Conservation (phyloP, 2,797 vertebrate genomes). For the Bovichtus variegatus region DNA sequence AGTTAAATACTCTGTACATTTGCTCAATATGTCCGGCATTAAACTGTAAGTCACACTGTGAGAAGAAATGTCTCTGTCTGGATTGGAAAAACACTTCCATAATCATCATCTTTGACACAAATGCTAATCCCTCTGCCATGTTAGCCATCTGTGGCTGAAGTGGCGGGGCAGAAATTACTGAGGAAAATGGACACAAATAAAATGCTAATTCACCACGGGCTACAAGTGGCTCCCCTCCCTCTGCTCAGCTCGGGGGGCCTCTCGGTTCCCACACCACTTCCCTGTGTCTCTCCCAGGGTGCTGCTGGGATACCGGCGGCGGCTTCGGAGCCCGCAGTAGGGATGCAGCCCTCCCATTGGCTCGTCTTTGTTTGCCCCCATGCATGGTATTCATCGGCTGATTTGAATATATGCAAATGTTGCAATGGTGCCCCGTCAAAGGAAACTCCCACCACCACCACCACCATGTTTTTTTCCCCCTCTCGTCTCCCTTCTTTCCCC, state of each 20-base stretch:
- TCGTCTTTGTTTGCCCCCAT: conserved; percentile 77
- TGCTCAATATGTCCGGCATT: conserved; percentile 13
- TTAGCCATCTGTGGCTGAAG: conserved; percentile 83
- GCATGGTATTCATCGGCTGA: conserved; percentile 76
- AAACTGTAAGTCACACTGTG: conserved; percentile 42
- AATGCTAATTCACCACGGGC: conserved; percentile 79
- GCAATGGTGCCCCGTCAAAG: conserved; percentile 72
- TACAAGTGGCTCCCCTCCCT: conserved; percentile 78
- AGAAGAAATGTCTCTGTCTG: conserved; percentile 60
- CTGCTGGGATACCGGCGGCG: conserved; percentile 73
- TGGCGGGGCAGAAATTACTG: conserved; percentile 79
- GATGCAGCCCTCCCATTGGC: conserved; percentile 73
- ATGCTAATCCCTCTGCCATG: conserved; percentile 78
- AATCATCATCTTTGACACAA: conserved; percentile 76
- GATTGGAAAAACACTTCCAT: conserved; percentile 67
- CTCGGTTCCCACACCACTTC: conserved; percentile 84
- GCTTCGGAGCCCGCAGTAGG: conserved; percentile 64
- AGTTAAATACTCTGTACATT: neutral
- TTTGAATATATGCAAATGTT: conserved; percentile 88
- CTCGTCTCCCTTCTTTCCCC: conserved; percentile 61
- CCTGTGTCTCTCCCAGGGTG: conserved; percentile 74
- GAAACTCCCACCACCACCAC: conserved; percentile 62
- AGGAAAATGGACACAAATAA: conserved; percentile 84
- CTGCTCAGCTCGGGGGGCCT: conserved; percentile 75
- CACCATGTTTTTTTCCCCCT: neutral